Conservation (phyloP, 2,797 vertebrate genomes). For the Melanogrammus aeglefinus region DNA sequence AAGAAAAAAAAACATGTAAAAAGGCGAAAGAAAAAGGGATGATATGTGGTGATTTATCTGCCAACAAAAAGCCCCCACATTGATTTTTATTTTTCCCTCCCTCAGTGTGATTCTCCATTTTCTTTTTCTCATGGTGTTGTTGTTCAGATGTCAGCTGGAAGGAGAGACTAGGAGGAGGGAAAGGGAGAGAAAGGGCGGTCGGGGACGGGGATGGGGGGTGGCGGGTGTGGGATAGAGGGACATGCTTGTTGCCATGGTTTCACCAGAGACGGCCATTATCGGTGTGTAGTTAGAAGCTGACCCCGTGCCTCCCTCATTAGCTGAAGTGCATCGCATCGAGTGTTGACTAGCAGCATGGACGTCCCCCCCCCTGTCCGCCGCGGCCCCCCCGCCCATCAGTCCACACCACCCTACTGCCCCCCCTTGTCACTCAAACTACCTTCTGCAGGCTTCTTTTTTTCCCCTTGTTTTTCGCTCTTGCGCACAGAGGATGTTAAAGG, state of each 20-base stretch:
- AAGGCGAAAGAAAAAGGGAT: not conserved
- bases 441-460: not conserved
- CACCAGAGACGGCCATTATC: constrained; percentile 72
- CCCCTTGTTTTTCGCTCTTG: too few species aligned
- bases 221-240: constrained; percentile 25
- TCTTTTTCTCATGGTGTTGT: constrained; percentile 31
- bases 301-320: constrained; percentile 76
- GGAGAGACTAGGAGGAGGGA: not conserved
- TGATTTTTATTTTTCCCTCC: constrained; percentile 47
- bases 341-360: constrained; percentile 65
- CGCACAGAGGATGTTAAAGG: constrained; percentile 12
- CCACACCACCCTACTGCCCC: constrained; percentile 20
- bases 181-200: constrained; percentile 33
- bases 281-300: constrained; percentile 73
- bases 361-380: constrained; percentile 23
- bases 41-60: constrained; percentile 46
- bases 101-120: constrained; percentile 24
- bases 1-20: not conserved
- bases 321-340: constrained; percentile 69
- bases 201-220: constrained; percentile 31
- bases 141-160: constrained; percentile 17
- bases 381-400: constrained; percentile 5
- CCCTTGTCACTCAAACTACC: constrained; percentile 52
- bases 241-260: constrained; percentile 78
- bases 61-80: constrained; percentile 55